Conservation (phyloP, 2,113 vertebrate genomes). For the Dryoscopus gambensis region DNA sequence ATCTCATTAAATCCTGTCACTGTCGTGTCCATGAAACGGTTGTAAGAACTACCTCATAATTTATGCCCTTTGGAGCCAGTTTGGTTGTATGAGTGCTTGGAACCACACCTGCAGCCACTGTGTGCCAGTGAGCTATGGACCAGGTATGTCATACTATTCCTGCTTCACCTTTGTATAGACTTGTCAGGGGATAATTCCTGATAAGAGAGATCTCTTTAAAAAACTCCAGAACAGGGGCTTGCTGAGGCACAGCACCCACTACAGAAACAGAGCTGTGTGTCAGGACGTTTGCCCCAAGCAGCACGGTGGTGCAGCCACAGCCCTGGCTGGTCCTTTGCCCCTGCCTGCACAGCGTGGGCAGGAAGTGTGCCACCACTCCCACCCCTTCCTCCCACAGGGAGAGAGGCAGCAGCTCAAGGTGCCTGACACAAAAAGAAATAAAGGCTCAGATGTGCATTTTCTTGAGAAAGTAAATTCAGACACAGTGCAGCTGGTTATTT, state of each 20-base stretch:
- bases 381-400: background rate
- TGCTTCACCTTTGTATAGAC: background rate
- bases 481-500: background rate
- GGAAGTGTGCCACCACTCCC: background rate
- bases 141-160: background rate
- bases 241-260: background rate
- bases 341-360: accelerated
- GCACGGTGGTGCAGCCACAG: background rate
- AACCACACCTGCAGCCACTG: background rate
- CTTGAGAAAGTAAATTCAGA: background rate
- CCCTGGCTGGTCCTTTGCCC: background rate
- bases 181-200: background rate
- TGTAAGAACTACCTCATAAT: background rate
- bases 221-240: background rate
- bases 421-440: background rate
- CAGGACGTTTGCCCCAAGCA: background rate
- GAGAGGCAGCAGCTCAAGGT: background rate
- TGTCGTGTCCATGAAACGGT: background rate
- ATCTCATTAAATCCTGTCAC: background rate
- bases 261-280: background rate
- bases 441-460: background rate
- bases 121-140: background rate
- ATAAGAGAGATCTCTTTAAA: background rate
- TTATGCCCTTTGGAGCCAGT: background rate
- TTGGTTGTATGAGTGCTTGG: background rate